Base-by-base conservation (phyloP, 2,113 vertebrate species). In the Phasianus colchicus region DNA sequence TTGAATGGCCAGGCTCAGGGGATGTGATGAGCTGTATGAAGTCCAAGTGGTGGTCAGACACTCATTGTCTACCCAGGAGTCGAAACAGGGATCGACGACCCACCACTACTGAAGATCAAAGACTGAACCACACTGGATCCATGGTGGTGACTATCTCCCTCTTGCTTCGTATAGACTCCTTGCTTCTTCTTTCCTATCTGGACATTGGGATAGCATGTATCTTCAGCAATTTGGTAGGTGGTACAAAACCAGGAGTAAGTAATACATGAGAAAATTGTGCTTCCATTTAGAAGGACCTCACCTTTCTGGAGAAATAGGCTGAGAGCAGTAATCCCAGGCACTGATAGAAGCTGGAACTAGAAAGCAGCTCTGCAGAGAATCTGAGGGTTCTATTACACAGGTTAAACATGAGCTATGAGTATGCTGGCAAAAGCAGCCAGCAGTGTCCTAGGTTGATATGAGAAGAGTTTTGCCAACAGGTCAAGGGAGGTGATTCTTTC, bases 31-130 rank as follows among this genome's bases (percentile, higher is more conserved):
- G 30, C 80, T 34, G 18, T 60, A 64, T 10, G 6, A 74, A 36
- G 29, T 55, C 47, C 3, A 3, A 4, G 36, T n/a, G 57, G 40
- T 78, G 3, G 5, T 42, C 25, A 38, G 11, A 38, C 40, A 18
- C 27, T 48, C 18, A 2, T 25, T 52, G 12, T 0, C 0, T 52
- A 47, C 69, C 18, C 21, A 54, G 7, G 4, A 8, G 4, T 80
- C 3, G 9, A 5, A 40, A 6, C 1, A 32, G 40, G 8, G 12
- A 47, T 17, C 20, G 36, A n/a, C n/a, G n/a, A n/a, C n/a, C n/a
- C n/a, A n/a, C n/a, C n/a, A n/a, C n/a, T n/a, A n/a, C n/a, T n/a
- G n/a, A n/a, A n/a, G n/a, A n/a, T n/a, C n/a, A n/a, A n/a, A n/a
- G n/a, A n/a, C n/a, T n/a, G n/a, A n/a, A n/a, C n/a, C n/a, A n/a